Conservation (phyloP, 2,888 invertebrate genomes). For the Choristoneura rosaceana region DNA sequence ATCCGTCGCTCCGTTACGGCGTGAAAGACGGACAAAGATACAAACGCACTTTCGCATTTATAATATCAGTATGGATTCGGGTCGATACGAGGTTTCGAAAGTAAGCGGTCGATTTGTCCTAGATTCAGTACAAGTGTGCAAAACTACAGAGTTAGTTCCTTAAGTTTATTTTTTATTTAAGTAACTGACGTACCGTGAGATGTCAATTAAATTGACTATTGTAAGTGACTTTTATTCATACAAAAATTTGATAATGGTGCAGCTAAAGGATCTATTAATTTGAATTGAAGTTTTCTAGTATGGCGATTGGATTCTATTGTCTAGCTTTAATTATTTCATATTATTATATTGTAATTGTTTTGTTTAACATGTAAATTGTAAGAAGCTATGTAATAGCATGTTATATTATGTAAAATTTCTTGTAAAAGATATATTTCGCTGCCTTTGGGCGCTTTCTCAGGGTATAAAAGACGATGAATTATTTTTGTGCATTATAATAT, state of each 20-base stretch:
- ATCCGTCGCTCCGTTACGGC: no score
- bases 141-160: neutral
- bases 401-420: conserved; percentile 2
- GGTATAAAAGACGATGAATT: neutral
- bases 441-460: neutral
- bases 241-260: no score
- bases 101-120: no score
- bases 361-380: neutral
- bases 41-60: no score
- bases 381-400: conserved; percentile 1
- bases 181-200: neutral
- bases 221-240: no score
- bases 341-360: neutral
- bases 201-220: neutral
- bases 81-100: no score
- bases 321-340: conserved; percentile 2
- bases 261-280: neutral
- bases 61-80: no score
- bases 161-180: neutral
- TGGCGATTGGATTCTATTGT: neutral
- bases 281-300: neutral
- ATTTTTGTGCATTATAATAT: no score
- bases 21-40: no score
- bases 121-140: neutral
- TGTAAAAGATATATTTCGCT: neutral